Base-by-base conservation (phyloP, 2,113 vertebrate species). In the Pteruthius melanotis region DNA sequence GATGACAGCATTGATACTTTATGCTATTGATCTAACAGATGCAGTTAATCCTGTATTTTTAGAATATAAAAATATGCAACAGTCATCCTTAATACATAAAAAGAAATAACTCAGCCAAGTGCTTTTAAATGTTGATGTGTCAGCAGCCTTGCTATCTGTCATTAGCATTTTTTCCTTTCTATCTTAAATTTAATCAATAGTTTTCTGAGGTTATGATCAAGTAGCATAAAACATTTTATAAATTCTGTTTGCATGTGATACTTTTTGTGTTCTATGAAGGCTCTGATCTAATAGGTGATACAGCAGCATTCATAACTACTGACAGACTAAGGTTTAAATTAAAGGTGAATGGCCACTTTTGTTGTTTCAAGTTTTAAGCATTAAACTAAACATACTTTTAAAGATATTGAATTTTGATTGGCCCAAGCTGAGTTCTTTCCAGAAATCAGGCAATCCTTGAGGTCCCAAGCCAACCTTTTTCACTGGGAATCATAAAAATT, bases 171-270 rank as follows among this genome's bases (percentile, higher is more conserved):
- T 80, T 91, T 82, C 61, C 64, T 64, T 83, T 72, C 42, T 94
- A 79, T 72, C 82, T 91, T 87, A 82, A 93, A 87, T 87, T 45
- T 82, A 91, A 93, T 95, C 87, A 72, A 83, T 94, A 54, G 7
- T 69, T 93, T 89, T 90, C 79, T 87, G 47, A 91, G 74, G 72
- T 91, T 87, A 78, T 71, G 74, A 87, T 96, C 89, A 95, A 70
- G 80, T 49, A 91, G 54, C 64, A 90, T 94, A 78, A 96, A 90
- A 92, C n/a, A 83, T 85, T 59, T 92, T 56, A 47, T 4, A 39
- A 71, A 61, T 44, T 92, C 30, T 87, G 28, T 80, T 90, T 93
- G n/a, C 54, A 39, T 83, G 35, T 74, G 54, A 42, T 61, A 1
- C 17, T 28, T 79, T 92, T 89, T 71, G 61, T 89, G 26, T 82